phyloP scores from a whole-genome alignment of 2,888 invertebrate species.

The Tachina lurida region DNA sequence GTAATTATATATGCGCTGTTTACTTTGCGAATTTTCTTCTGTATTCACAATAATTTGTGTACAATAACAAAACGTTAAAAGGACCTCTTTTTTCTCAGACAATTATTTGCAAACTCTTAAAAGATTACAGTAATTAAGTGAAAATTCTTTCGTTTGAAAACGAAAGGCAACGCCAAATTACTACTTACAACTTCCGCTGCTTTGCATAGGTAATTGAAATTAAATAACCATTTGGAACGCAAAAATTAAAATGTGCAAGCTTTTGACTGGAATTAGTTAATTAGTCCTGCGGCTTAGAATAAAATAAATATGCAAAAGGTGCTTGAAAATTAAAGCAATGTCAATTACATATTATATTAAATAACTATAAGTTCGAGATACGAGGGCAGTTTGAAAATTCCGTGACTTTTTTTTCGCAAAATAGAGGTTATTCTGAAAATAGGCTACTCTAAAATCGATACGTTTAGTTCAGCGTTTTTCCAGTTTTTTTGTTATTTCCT shows the following conservation, averaged over 20 bases:
- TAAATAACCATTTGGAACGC: conserved; percentile 45
- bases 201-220: conserved; percentile 38
- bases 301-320: neutral
- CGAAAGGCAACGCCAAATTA: conserved; percentile 24
- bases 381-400: too few species aligned
- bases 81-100: neutral
- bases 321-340: neutral
- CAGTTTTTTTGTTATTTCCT: too few species aligned
- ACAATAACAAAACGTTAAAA: neutral
- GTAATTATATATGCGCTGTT: neutral
- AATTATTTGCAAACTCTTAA: conserved; percentile 15
- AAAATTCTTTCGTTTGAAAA: conserved; percentile 22
- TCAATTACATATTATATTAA: too few species aligned
- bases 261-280: conserved; percentile 2
- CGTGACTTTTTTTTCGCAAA: too few species aligned
- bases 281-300: neutral
- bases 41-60: conserved; percentile 43
- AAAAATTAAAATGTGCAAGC: neutral
- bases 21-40: conserved; percentile 7
- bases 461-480: too few species aligned
- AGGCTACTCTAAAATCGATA: too few species aligned
- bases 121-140: conserved; percentile 63
- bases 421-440: too few species aligned
- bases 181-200: conserved; percentile 26
- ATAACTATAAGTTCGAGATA: too few species aligned